phyloP scores from a whole-genome alignment of 2,888 invertebrate species.

The Mimachlamys varia region DNA sequence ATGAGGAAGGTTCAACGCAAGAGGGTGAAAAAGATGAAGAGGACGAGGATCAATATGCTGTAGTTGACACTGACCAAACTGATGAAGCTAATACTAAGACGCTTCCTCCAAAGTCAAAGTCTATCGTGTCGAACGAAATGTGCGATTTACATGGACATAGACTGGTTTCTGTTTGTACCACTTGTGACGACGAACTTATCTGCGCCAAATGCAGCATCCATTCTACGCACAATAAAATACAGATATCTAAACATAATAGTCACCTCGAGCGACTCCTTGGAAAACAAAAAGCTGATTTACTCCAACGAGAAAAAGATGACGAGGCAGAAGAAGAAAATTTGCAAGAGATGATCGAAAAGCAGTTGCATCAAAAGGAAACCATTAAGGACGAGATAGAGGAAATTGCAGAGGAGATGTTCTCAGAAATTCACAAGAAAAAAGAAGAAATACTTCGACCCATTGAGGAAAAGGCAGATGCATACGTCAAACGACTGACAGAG shows the following conservation, averaged over 20 bases:
- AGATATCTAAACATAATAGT: not conserved
- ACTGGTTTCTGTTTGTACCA: not conserved
- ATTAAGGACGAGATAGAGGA: not conserved
- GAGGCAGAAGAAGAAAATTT: not conserved
- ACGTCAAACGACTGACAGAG: not conserved
- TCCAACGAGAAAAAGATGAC: not conserved
- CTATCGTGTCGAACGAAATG: not conserved
- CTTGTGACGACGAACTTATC: not conserved
- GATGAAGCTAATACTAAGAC: not conserved
- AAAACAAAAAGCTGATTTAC: not conserved
- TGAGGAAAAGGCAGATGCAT: not conserved
- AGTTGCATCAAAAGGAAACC: not conserved
- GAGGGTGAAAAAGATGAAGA: not conserved
- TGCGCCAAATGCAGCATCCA: not conserved
- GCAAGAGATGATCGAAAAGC: not conserved
- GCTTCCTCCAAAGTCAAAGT: not conserved
- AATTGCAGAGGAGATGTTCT: not conserved
- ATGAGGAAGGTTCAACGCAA: not conserved
- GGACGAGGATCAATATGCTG: not conserved
- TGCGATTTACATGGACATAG: not conserved
- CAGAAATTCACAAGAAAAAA: not conserved
- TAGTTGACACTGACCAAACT: not conserved
- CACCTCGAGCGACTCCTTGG: not conserved
- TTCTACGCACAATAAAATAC: not conserved
- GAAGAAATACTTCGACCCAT: not conserved